phyloP scores from a whole-genome alignment of 2,113 vertebrate species.

The Butastur rufipennis region DNA sequence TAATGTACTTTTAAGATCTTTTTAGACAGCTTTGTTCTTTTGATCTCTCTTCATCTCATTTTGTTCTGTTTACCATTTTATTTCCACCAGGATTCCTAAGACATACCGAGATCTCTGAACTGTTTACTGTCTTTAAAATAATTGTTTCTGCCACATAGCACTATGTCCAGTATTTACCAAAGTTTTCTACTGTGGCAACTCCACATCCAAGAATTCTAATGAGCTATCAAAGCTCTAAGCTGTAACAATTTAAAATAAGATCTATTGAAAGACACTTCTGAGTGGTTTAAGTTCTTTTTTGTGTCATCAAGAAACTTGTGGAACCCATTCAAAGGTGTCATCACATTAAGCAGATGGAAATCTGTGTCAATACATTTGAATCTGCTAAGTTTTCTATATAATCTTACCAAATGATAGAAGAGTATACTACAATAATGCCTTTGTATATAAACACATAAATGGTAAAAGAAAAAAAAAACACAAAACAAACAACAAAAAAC shows the following conservation, averaged over 20 bases:
- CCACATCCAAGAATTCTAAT: background rate
- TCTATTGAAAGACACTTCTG: background rate
- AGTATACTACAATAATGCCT: background rate
- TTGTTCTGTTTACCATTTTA: background rate
- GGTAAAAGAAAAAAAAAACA: background rate
- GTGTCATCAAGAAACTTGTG: background rate
- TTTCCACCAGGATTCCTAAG: background rate
- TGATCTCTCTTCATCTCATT: background rate
- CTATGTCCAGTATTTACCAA: background rate
- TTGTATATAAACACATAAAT: background rate
- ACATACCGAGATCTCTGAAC: background rate
- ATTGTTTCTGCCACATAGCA: background rate
- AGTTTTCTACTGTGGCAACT: background rate
- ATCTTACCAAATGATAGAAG: background rate
- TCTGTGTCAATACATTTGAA: background rate
- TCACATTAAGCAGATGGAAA: background rate
- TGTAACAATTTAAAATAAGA: background rate
- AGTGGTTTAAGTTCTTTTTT: background rate
- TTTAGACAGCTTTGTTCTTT: background rate
- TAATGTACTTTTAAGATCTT: background rate
- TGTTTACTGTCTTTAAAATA: background rate
- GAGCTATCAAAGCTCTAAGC: background rate
- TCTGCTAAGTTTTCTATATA: background rate
- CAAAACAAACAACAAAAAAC: background rate
- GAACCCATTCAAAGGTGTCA: background rate